A percentile compares a stretch with the other conserved stretches of the same genome.
phyloP scores from a whole-genome alignment of 2,888 invertebrate genomes.

The Synanthedon andrenaeformis region DNA sequence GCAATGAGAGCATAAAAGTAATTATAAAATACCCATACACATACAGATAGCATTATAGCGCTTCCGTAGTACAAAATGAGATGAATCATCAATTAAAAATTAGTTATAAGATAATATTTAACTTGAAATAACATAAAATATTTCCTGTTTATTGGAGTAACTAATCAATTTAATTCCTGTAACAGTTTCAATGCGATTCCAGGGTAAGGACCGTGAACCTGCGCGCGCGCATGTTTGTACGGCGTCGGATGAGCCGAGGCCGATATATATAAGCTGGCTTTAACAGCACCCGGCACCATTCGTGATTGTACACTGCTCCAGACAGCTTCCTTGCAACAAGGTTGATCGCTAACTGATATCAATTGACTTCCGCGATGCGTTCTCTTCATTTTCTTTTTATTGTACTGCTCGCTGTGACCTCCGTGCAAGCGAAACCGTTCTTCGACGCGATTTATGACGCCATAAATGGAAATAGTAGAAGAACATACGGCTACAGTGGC shows the following conservation, averaged over 20 bases:
- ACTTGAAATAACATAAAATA: neutral
- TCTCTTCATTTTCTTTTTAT: constrained; percentile 25
- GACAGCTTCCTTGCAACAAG: constrained; percentile 56
- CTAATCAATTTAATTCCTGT: constrained; percentile 8
- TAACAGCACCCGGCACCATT: constrained; percentile 60
- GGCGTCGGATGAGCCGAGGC: constrained; percentile 65
- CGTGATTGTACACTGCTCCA: constrained; percentile 46
- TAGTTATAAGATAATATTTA: too few relatives aligned
- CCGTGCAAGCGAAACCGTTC: constrained; percentile 45
- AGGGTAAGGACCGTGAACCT: constrained; percentile 63
- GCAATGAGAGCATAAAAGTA: too few relatives aligned
- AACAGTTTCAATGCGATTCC: constrained; percentile 43
- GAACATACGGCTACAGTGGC: constrained; percentile 46
- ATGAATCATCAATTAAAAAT: too few relatives aligned
- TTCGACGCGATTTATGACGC: constrained; percentile 62
- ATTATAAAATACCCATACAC: too few relatives aligned
- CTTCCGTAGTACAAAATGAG: too few relatives aligned
- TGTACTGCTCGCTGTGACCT: constrained; percentile 21
- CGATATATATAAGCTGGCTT: constrained; percentile 56
- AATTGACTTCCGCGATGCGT: constrained; percentile 62
- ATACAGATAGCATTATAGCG: too few relatives aligned
- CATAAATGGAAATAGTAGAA: constrained; percentile 44
- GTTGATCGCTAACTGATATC: constrained; percentile 60
- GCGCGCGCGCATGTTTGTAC: constrained; percentile 38
- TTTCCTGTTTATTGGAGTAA: neutral